Evolutionary conservation across 2,797 vertebrate species (phyloP).

Genomic region (Margarornis squamiger): DNA sequence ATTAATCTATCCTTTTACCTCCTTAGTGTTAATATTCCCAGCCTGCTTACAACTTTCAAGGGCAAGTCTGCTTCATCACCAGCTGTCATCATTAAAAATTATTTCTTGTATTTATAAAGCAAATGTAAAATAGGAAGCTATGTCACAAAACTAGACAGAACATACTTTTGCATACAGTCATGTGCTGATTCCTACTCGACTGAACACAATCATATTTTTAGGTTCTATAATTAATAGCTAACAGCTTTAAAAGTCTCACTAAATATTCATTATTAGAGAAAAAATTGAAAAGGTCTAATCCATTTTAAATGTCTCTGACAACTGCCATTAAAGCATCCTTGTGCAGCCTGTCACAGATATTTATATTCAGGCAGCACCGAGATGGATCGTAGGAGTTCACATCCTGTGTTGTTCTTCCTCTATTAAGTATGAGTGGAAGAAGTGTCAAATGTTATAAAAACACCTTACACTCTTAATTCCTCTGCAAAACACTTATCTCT

Average conservation of each 20-base stretch:
- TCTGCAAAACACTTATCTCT: not conserved
- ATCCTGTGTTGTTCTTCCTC: not conserved
- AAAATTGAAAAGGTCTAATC: slow-evolving; percentile 35
- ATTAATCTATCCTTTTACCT: slow-evolving; percentile 33
- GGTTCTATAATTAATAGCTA: slow-evolving; percentile 56
- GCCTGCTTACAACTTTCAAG: not conserved
- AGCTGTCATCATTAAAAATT: not conserved
- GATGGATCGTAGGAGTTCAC: slow-evolving; percentile 6
- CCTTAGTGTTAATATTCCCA: not conserved
- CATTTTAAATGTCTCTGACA: slow-evolving; percentile 60
- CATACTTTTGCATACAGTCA: not conserved
- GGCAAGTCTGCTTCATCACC: not conserved
- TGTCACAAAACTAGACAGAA: not conserved
- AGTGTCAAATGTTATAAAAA: not conserved
- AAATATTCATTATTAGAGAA: slow-evolving; percentile 26
- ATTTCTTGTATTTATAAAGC: not conserved
- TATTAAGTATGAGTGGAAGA: not conserved
- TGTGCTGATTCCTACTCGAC: not conserved
- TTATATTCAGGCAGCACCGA: slow-evolving; percentile 52
- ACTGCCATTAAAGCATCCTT: slow-evolving; percentile 58
- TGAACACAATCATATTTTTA: slow-evolving; percentile 15
- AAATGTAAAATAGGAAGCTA: not conserved
- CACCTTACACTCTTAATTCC: not conserved
- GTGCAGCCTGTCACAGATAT: slow-evolving; percentile 51
- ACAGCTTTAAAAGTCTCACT: slow-evolving; percentile 37